A percentile compares a stretch with the other conserved stretches of the same genome.
Conservation (phyloP, 2,888 invertebrate genomes). For the Pegoplata infirma region DNA sequence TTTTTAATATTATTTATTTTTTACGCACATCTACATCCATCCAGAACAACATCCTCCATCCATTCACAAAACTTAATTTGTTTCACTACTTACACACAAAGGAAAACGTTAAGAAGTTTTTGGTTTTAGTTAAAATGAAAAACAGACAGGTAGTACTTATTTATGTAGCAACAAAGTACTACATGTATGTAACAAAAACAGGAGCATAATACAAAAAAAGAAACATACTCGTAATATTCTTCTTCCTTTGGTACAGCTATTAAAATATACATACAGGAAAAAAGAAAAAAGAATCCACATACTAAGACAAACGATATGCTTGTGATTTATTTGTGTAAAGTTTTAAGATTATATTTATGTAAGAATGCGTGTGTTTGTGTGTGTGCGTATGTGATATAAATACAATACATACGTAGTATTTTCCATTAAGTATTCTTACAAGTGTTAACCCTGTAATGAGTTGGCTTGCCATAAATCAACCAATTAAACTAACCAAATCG, state of each 20-base stretch:
- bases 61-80: conserved; percentile 33
- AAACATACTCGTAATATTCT: not conserved
- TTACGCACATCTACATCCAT: not conserved
- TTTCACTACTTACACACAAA: conserved; percentile 30
- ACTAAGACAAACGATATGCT: conserved; percentile 42
- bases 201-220: no score
- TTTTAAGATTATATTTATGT: conserved; percentile 33
- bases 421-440: not conserved
- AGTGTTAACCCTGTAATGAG: no score
- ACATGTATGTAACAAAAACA: not conserved
- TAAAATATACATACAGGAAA: not conserved
- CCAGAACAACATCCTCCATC: not conserved
- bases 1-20: no score
- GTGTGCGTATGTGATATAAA: not conserved
- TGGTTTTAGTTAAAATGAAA: conserved; percentile 26
- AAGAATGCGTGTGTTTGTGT: not conserved
- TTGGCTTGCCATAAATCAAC: no score
- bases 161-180: not conserved
- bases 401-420: not conserved
- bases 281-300: not conserved
- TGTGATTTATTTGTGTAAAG: conserved; percentile 53
- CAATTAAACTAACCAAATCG: no score
- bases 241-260: not conserved
- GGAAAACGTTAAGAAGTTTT: conserved; percentile 41
- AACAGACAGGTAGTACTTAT: conserved; percentile 3